Percentiles rank a stretch among this genome's conserved stretches.
These are phyloP conservation scores for Apocrypta bakeri DNA, from an alignment of 1,140 invertebrate genomes.

Conservation along the genomic window DNA sequence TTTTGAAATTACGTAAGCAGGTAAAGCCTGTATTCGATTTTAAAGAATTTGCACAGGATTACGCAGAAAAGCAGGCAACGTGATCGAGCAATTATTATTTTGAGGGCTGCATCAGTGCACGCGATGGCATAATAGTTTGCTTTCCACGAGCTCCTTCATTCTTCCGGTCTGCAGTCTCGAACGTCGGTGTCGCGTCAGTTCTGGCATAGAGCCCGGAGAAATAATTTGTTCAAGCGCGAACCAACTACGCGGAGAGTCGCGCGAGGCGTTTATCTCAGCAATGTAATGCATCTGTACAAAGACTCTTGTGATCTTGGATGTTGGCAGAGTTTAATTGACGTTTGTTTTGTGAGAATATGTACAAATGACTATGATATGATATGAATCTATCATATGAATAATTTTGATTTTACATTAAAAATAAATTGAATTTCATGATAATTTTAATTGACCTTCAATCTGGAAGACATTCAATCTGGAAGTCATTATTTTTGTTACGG, in stretches of 20 bases:
- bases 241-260: not conserved
- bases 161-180: not conserved
- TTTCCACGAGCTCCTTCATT: not conserved
- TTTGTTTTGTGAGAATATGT: no score
- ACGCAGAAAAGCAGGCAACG: not conserved
- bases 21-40: no score
- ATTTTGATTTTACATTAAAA: no score
- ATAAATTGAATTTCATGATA: no score
- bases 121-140: not conserved
- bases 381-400: no score
- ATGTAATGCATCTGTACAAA: not conserved
- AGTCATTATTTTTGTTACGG: no score
- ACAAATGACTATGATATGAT: no score
- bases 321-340: not conserved
- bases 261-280: not conserved
- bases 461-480: no score
- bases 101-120: not conserved
- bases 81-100: constrained; percentile 33
- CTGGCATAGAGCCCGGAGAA: constrained; percentile 56
- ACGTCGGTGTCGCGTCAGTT: constrained; percentile 47
- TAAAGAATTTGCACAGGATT: no score
- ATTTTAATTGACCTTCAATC: no score
- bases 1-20: no score
- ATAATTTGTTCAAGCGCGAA: constrained; percentile 49
- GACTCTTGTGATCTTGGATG: not conserved